Base-by-base conservation (phyloP, 2,888 invertebrate species). In the Agrotis exclamationis region DNA sequence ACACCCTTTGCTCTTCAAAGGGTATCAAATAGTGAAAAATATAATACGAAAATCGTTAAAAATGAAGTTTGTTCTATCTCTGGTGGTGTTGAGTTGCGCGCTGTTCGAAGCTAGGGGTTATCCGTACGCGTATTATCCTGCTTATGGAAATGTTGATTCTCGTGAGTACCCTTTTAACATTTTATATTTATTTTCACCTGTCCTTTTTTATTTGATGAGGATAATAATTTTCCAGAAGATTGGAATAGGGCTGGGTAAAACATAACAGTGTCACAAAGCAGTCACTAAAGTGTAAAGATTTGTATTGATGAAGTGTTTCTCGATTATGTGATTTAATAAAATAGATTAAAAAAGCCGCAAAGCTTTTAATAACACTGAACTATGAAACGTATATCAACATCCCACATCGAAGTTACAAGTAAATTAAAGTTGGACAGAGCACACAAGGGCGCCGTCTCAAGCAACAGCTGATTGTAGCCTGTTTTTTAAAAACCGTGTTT, bases 101-200 rank as follows among this genome's bases (percentile, higher is more conserved):
- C 79, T 94, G 65, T 92, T 90, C 89, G 90, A 92, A 78, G 92
- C 87, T 45, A 86, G 78, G 50, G 93, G 91, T 70, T 95, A 92
- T 73, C 95, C 96, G 0, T 93, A 93, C 74, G 74, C 82, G 4
- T 80, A 85, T 60, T 95, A 94, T 73, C 95, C 95, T 0, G 92
- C 93, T 75, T 95, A 95, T 84, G 94, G 94, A 84, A 89, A 95
- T 85, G 88, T 94, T 81, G 96, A 96, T 83, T 89, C 95, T 65
- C 78, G 96, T 96, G 82, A 95, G 96, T 95, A 75, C 9, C 16
- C 60, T 71, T 56, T 11, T 14, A 22, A 16, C 54, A 11, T 39
- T 51, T 47, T 45, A 33, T 13, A 5, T n/a, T n/a, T n/a, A n/a
- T n/a, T 63, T 58, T 39, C 63, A 4, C 7, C 1, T 33, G 13